Evolutionary conservation across 1,140 invertebrate species (phyloP).

Genomic region (Lepidurus arcticus): DNA sequence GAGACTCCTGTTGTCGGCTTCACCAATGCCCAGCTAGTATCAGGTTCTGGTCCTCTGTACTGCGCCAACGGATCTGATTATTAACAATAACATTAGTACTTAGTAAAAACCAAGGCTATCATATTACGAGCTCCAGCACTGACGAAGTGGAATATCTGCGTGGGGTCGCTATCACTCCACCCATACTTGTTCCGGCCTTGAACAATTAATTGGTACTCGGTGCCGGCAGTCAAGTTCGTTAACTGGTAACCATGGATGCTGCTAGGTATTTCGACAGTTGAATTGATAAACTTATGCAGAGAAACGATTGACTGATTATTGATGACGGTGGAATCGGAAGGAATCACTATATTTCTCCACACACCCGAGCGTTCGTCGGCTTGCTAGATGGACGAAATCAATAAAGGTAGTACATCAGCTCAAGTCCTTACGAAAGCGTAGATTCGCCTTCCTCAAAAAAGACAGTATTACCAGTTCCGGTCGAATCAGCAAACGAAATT

Average conservation of each 20-base stretch:
- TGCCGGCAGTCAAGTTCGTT: conserved; percentile 3
- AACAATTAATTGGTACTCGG: neutral
- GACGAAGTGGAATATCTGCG: conserved; percentile 9
- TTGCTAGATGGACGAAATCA: neutral
- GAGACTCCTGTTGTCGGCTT: neutral
- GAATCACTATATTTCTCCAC: neutral
- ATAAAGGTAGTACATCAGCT: neutral
- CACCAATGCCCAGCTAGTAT: neutral
- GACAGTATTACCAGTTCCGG: neutral
- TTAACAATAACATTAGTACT: neutral
- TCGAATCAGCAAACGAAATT: conserved; percentile 10
- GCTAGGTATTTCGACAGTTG: neutral
- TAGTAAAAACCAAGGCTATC: neutral
- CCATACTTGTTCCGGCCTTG: neutral
- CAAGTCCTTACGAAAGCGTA: neutral
- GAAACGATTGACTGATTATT: conserved; percentile 9
- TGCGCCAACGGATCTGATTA: neutral
- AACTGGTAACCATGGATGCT: conserved; percentile 9
- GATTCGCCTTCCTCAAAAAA: neutral
- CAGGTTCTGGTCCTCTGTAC: conserved; percentile 20
- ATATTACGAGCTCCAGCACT: conserved; percentile 6
- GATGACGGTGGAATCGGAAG: neutral
- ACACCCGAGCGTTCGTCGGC: neutral
- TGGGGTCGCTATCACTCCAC: conserved; percentile 9
- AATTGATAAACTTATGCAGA: conserved; percentile 16